Evolutionary conservation across 2,113 vertebrate genomes (phyloP).

Genomic region (Piaya cayana): DNA sequence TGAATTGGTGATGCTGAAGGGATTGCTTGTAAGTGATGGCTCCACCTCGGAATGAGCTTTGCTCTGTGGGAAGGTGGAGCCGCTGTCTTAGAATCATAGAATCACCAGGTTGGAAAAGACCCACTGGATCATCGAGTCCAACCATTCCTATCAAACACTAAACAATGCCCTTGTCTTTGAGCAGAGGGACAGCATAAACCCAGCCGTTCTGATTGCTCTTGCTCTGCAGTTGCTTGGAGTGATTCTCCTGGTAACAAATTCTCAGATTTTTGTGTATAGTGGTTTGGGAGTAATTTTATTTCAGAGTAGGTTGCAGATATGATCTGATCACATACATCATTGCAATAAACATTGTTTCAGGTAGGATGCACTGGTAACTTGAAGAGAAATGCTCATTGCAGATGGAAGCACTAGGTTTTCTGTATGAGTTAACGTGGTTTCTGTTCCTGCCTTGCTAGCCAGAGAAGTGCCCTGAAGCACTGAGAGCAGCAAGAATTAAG

Average conservation of each 20-base stretch:
- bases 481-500: neutral
- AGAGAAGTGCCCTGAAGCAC: neutral
- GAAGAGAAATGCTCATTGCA: neutral
- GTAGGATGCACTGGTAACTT: neutral
- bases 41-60: neutral
- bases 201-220: neutral
- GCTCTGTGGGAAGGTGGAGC: neutral
- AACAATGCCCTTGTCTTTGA: too few species aligned
- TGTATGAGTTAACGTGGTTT: neutral
- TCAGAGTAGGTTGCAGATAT: fast-evolving
- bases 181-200: neutral
- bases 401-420: neutral
- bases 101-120: too few species aligned
- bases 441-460: neutral
- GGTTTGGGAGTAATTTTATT: neutral
- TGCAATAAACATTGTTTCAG: neutral
- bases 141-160: too few species aligned
- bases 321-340: neutral
- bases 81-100: too few species aligned
- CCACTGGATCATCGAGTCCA: too few species aligned
- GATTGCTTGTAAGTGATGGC: neutral
- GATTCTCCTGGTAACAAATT: neutral
- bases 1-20: neutral
- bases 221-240: neutral
- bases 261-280: neutral